Base-by-base conservation (phyloP, 1,140 invertebrate species). In the Calliopsis andreniformis region DNA sequence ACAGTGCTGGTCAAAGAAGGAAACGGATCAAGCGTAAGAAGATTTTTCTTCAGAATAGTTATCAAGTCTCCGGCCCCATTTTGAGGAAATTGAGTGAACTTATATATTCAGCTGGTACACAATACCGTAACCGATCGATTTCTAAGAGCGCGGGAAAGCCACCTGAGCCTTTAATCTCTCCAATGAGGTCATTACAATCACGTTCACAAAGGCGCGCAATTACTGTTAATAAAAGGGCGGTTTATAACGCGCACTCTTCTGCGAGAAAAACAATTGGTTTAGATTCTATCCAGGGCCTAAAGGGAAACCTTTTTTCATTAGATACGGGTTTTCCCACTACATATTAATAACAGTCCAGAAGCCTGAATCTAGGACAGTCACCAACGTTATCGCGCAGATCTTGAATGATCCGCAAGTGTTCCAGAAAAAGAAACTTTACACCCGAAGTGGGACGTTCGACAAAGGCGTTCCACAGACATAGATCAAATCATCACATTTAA, bases 71-170 rank as follows among this genome's bases (percentile, higher is more conserved):
- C 12, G 32, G 32, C 32, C 56, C 39, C 14, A 14, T 8, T 20
- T 14, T 10, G 32, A 35, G 56, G 56, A 59, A 59, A 59, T 7
- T 35, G 30, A 58, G 39, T 39, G 16, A 32, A 18, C 18, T 14
- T 39, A 20, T 18, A 3, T 58, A 43, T 32, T 3, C 12, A 16
- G 12, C 20, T n/a, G 10, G 7, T 42, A 32, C 18, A 12, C 30
- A 59, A 70, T 39, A 61, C 49, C 55, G 68, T 49, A 25, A 59
- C 8, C 35, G 55, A 73, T 73, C 70, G 61, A 73, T 73, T 32
- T 45, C 39, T 42, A 43, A 43, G 61, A 53, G 32, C 69, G 39
- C 47, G 69, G 23, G 70, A 64, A 73, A 73, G 39, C 61, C n/a
- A 55, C 39, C 35, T 43, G 35, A 64, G 49, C 70, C 61, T 73